Evolutionary conservation across 2,113 vertebrate genomes (phyloP).

Genomic region (Sturnira hondurensis): DNA sequence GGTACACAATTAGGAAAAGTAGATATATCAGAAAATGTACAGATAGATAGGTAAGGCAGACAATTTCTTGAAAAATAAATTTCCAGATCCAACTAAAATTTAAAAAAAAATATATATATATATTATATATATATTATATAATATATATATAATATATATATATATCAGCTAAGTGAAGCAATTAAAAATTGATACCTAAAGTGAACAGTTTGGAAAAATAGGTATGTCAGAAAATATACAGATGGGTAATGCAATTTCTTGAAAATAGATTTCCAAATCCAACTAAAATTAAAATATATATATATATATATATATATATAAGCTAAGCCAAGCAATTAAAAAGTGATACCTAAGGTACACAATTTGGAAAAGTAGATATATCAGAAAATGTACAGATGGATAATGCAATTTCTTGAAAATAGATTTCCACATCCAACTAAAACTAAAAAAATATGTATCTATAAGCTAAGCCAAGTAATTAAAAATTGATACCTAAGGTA

Average conservation of each 20-base stretch:
- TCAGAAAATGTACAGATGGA: constrained; percentile 13
- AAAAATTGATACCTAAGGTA: background rate
- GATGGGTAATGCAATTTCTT: constrained; percentile 16
- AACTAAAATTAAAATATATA: background rate
- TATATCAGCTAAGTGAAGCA: background rate
- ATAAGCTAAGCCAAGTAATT: constrained; percentile 12
- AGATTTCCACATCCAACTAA: constrained; percentile 18
- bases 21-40: background rate
- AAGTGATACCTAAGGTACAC: background rate
- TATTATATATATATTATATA: too few species aligned
- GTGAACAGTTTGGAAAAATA: constrained; percentile 9
- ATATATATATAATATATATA: too few species aligned
- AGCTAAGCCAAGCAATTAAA: constrained; percentile 27
- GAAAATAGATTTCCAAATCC: constrained; percentile 39
- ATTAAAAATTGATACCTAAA: constrained; percentile 17
- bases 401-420: constrained; percentile 33
- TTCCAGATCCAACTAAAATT: background rate
- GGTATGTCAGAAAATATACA: background rate
- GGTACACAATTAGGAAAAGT: too few species aligned
- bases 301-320: background rate
- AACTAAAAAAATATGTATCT: background rate
- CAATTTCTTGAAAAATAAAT: constrained; percentile 38
- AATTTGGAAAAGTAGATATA: constrained; percentile 1
- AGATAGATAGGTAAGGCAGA: background rate
- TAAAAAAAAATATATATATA: too few species aligned